Evolutionary conservation across 2,797 vertebrate species (phyloP), one percentile per base, ranked within the genome.

Genomic region (Pampus argenteus): DNA sequence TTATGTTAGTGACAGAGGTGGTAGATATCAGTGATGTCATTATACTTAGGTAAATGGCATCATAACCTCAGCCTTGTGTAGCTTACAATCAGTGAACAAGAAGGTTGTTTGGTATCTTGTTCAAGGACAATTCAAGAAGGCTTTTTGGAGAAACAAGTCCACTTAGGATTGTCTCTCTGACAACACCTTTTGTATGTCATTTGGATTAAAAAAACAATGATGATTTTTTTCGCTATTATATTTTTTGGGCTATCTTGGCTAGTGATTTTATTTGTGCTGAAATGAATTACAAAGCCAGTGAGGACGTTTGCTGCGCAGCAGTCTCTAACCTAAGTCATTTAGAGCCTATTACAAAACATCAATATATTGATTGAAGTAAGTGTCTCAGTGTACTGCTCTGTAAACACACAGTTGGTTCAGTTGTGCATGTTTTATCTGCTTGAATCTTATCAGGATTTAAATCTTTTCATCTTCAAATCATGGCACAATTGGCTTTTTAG

Each of bases 321-420:
- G 84, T 85, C 80, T 88, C 79, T 86, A 91, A 86, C 87, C 82
- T 74, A 60, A 91, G 86, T 92, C 90, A 87, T 93, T 94, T 93
- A 92, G 86, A 87, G 86, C 87, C 91, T 91, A 91, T 92, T 94
- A 93, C 87, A 90, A 88, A 88, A 87, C 85, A 89, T 93, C 92
- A 82, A 93, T 93, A 92, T 90, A 93, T 93, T 81, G 93, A 94
- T 76, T 71, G 77, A 71, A 84, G 88, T 78, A 79, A 92, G 89
- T 91, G 91, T 92, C 88, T 91, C 90, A 57, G 83, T 90, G 89
- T 89, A 88, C 83, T 88, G 89, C 87, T 91, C 91, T 89, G 90
- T 92, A 92, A 92, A 93, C 91, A 90, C 86, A 84, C 47, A 29
- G 34, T 48, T 52, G 74, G 71, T 82, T 88, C 75, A 65, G 71